phyloP scores from a whole-genome alignment of 2,797 vertebrate species.

The Coccyzus lansbergi region DNA sequence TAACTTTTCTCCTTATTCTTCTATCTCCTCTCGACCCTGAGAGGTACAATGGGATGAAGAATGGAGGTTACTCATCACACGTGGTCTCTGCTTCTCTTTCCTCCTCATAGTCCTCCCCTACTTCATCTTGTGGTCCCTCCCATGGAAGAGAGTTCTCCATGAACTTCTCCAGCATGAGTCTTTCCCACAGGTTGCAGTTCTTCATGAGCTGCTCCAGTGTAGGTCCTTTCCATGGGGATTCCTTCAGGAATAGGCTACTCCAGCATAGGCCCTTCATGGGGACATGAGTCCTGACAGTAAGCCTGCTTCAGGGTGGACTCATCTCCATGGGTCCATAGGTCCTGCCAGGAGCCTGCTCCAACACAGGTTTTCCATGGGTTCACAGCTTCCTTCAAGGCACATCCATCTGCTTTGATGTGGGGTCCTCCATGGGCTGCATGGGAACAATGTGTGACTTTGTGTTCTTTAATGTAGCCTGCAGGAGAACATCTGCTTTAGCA shows the following conservation, averaged over 20 bases:
- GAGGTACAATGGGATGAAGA: fast-evolving
- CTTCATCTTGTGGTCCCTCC: background rate
- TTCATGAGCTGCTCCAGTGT: background rate
- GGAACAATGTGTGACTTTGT: background rate
- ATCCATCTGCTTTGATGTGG: fast-evolving
- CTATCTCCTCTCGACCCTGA: background rate
- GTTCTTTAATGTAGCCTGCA: fast-evolving
- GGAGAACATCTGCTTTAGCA: background rate
- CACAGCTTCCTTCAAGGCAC: background rate
- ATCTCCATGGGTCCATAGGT: background rate
- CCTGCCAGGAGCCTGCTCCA: background rate
- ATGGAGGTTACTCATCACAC: background rate
- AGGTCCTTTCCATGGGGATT: fast-evolving
- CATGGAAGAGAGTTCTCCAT: fast-evolving
- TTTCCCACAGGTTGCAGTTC: fast-evolving
- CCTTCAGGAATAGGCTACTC: background rate
- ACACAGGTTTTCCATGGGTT: background rate
- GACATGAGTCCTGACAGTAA: background rate
- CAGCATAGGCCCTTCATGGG: fast-evolving
- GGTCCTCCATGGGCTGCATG: background rate
- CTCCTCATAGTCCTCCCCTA: background rate
- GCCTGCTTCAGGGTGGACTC: fast-evolving
- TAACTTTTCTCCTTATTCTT: background rate
- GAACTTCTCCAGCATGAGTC: fast-evolving
- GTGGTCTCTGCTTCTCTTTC: background rate